Evolutionary conservation across 2,888 invertebrate species (phyloP).

Genomic region (Caenorhabditis doughertyi): DNA sequence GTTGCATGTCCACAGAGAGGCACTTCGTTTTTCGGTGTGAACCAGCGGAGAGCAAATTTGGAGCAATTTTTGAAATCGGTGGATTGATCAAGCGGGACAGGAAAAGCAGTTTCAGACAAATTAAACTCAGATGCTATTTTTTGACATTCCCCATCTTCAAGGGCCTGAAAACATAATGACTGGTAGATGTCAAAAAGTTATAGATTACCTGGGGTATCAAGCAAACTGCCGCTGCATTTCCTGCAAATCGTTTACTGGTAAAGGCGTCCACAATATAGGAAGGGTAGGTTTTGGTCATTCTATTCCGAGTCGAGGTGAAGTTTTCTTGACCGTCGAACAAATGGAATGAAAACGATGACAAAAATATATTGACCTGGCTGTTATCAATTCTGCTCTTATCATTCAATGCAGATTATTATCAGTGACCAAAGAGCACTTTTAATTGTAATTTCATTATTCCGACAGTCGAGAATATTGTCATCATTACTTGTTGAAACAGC

Average conservation of each 20-base stretch:
- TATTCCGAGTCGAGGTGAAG: no score
- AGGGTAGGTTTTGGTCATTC: conserved; percentile 84
- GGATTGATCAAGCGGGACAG: conserved; percentile 75
- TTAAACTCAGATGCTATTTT: conserved; percentile 85
- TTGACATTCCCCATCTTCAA: conserved; percentile 84
- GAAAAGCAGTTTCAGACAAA: conserved; percentile 86
- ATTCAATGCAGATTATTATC: not conserved
- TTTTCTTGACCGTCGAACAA: no score
- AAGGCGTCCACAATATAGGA: conserved; percentile 86
- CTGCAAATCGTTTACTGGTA: conserved; percentile 84
- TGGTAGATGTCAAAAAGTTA: not conserved
- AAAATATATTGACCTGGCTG: not conserved
- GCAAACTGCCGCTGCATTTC: conserved; percentile 86
- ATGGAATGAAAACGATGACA: not conserved
- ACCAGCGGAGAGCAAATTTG: conserved; percentile 85
- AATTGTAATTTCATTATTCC: not conserved
- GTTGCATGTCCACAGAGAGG: conserved; percentile 86
- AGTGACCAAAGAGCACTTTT: not conserved
- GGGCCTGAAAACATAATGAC: conserved; percentile 76
- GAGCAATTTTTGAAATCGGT: conserved; percentile 67
- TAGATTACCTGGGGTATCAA: conserved; percentile 73
- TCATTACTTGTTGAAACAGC: no score
- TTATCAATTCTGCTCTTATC: not conserved
- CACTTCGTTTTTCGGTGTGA: conserved; percentile 85
- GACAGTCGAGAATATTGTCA: no score